Percentiles rank a stretch among this genome's conserved stretches.
Evolutionary conservation across 2,113 vertebrate genomes (phyloP).

Genomic region (Platysternon megacephalum): DNA sequence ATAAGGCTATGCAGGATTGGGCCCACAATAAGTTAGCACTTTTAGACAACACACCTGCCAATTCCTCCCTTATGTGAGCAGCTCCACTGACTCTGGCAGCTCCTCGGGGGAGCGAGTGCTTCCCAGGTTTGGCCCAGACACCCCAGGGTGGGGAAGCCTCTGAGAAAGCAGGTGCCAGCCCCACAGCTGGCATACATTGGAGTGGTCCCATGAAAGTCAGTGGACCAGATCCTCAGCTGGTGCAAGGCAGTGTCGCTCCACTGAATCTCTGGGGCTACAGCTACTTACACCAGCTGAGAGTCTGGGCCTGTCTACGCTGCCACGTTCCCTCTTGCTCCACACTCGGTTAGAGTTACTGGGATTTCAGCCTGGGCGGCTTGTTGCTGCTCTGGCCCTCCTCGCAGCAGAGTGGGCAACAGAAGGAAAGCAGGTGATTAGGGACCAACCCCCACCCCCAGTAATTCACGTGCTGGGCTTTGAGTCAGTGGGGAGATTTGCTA

Average conservation of each 20-base stretch:
- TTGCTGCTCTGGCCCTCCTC: too few species aligned
- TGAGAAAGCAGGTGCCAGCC: too few species aligned
- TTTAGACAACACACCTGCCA: neutral
- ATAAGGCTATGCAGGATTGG: neutral
- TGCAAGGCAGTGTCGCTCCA: neutral
- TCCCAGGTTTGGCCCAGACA: neutral
- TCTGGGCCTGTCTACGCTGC: neutral
- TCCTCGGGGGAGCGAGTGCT: neutral
- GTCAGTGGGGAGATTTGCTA: neutral
- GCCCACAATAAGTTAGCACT: neutral
- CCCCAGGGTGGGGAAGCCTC: neutral
- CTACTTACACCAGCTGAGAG: neutral
- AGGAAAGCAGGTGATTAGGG: neutral
- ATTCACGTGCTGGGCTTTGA: neutral
- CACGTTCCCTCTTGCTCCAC: neutral
- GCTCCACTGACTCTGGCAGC: neutral
- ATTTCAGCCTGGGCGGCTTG: neutral
- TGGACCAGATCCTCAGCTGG: neutral
- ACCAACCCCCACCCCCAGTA: neutral
- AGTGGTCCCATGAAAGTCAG: neutral
- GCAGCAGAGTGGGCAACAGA: neutral
- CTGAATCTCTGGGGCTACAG: neutral
- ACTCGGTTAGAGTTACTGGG: neutral
- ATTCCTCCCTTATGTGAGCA: too few species aligned
- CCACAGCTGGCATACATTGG: neutral